Conservation (phyloP, 2,888 invertebrate species). For the Taenaris catops region DNA sequence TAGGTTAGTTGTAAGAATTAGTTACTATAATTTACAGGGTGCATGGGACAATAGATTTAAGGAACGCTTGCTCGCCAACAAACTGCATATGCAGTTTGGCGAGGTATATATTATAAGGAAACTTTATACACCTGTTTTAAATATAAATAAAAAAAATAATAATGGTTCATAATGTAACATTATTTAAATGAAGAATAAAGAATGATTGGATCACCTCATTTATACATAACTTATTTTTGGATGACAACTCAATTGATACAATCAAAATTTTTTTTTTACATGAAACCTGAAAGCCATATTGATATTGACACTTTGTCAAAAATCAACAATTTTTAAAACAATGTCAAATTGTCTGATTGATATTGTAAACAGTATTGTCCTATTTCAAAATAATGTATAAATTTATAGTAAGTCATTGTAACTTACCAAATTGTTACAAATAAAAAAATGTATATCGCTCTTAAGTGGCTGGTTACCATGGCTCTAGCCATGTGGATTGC, state of each 20-base stretch:
- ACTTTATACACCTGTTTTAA: too few species aligned
- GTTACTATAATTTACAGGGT: too few species aligned
- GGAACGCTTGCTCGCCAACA: too few species aligned
- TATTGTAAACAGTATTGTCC: slow-evolving; percentile 33
- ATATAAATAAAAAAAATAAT: too few species aligned
- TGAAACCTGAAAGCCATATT: not conserved
- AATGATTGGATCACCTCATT: not conserved
- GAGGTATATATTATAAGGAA: too few species aligned
- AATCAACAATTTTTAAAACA: too few species aligned
- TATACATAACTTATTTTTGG: not conserved
- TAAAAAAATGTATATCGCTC: slow-evolving; percentile 59
- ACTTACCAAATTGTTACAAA: slow-evolving; percentile 1
- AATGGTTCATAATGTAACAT: too few species aligned
- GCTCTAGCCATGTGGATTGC: slow-evolving; percentile 52
- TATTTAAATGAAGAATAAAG: too few species aligned
- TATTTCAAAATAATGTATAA: slow-evolving; percentile 39
- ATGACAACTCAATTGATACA: too few species aligned
- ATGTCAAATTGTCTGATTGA: slow-evolving; percentile 34
- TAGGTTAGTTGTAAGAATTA: too few species aligned
- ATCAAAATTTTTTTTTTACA: not conserved
- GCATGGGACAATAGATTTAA: too few species aligned
- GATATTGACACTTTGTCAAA: slow-evolving; percentile 4
- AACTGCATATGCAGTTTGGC: too few species aligned
- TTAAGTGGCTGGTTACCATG: slow-evolving; percentile 57
- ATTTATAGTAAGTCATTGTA: slow-evolving; percentile 34